A percentile compares a stretch with the other conserved stretches of the same genome.
phyloP scores from a whole-genome alignment of 2,797 vertebrate species.

The Phalanger gymnotis region DNA sequence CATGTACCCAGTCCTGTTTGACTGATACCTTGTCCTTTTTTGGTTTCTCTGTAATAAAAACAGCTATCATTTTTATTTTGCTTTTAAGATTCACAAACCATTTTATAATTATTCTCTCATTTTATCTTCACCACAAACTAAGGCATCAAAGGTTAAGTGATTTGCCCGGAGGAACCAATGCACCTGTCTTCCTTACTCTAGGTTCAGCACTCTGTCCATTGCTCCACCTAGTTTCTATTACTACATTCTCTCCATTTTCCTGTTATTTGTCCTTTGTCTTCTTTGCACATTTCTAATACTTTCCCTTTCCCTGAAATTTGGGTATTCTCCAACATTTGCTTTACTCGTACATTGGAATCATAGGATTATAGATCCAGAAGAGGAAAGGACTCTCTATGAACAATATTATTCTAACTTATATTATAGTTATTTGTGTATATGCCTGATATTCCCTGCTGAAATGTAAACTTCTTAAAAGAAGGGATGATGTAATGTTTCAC shows the following conservation, averaged over 20 bases:
- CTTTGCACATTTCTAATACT: background rate
- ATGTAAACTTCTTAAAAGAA: background rate
- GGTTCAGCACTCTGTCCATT: background rate
- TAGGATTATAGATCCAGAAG: background rate
- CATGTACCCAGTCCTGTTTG: background rate
- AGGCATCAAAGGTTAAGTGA: background rate
- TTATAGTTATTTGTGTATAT: background rate
- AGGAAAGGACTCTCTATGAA: background rate
- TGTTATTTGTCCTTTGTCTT: background rate
- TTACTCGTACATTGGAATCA: background rate
- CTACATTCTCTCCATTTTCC: background rate
- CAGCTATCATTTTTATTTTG: background rate
- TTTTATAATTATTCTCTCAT: background rate
- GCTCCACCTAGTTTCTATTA: background rate
- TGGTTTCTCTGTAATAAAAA: background rate
- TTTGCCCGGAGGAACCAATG: background rate
- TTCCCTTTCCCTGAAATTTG: background rate
- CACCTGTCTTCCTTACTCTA: background rate
- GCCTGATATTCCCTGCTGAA: background rate
- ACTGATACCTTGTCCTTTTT: background rate
- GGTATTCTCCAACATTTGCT: background rate
- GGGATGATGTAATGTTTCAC: background rate
- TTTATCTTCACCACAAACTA: background rate
- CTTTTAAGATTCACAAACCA: background rate
- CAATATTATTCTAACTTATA: background rate